phyloP scores from a whole-genome alignment of 2,888 invertebrate genomes.

The Conus canariensis region DNA sequence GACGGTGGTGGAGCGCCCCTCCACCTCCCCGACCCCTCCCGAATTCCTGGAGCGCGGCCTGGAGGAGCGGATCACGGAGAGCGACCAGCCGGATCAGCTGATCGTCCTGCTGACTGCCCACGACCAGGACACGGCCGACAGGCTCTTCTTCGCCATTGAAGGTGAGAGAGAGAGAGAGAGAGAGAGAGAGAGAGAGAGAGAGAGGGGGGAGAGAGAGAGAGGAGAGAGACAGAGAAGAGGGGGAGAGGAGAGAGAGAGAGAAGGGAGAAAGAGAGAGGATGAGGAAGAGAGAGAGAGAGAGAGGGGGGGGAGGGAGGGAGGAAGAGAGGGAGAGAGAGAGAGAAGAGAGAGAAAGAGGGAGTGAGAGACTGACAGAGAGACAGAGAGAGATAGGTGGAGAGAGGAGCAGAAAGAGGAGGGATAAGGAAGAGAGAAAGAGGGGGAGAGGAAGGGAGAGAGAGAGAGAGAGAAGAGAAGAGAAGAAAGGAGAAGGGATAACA shows the following conservation, averaged over 20 bases:
- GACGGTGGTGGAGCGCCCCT: conserved; percentile 65
- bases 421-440: not conserved
- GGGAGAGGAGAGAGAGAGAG: not conserved
- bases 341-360: too few relatives aligned
- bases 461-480: not conserved
- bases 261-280: too few relatives aligned
- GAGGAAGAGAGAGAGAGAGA: not conserved
- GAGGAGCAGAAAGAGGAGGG: too few relatives aligned
- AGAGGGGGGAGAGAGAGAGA: not conserved
- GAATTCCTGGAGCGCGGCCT: conserved; percentile 81
- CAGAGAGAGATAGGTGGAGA: not conserved
- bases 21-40: conserved; percentile 79
- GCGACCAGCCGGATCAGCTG: conserved; percentile 90
- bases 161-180: conserved; percentile 64
- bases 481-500: not conserved
- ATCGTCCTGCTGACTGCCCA: conserved; percentile 91
- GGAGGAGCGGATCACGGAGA: conserved; percentile 75
- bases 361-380: too few relatives aligned
- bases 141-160: conserved; percentile 93
- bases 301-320: not conserved
- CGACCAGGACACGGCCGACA: conserved; percentile 87
- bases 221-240: not conserved
- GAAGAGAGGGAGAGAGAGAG: too few relatives aligned
- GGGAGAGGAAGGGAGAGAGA: not conserved
- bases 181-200: not conserved